Percentiles rank a stretch among this genome's conserved stretches.
These are phyloP conservation scores for Tapirus terrestris DNA, from an alignment of 2,113 vertebrate species.

Conservation along the genomic window DNA sequence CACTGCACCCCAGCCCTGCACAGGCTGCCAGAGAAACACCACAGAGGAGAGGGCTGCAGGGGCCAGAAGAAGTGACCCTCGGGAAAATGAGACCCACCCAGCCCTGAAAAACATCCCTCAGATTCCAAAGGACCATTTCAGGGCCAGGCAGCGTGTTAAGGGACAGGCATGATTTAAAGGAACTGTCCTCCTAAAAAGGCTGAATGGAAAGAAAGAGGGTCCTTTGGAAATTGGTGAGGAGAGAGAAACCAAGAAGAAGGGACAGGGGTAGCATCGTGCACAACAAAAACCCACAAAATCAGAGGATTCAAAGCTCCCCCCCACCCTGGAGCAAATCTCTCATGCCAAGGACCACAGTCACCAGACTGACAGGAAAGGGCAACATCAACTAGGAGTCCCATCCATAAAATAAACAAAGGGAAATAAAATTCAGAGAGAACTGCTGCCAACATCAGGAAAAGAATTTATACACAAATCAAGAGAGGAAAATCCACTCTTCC, in stretches of 20 bases:
- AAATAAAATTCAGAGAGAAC: no score
- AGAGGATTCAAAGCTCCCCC: no score
- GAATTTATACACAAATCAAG: background rate
- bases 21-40: background rate
- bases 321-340: background rate
- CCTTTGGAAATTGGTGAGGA: background rate
- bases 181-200: background rate
- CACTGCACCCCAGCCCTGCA: background rate
- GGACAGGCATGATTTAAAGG: background rate
- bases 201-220: background rate
- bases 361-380: no score
- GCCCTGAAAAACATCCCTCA: background rate
- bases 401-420: background rate
- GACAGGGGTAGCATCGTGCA: background rate
- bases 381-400: background rate
- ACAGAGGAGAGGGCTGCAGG: background rate
- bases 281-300: background rate
- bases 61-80: background rate
- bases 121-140: background rate
- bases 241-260: background rate
- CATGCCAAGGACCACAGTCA: background rate
- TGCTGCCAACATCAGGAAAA: background rate
- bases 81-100: background rate
- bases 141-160: accelerated
- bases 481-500: background rate